Evolutionary conservation across 2,113 vertebrate species (phyloP), one percentile per base, ranked within the genome.

Genomic region (Condylura cristata): DNA sequence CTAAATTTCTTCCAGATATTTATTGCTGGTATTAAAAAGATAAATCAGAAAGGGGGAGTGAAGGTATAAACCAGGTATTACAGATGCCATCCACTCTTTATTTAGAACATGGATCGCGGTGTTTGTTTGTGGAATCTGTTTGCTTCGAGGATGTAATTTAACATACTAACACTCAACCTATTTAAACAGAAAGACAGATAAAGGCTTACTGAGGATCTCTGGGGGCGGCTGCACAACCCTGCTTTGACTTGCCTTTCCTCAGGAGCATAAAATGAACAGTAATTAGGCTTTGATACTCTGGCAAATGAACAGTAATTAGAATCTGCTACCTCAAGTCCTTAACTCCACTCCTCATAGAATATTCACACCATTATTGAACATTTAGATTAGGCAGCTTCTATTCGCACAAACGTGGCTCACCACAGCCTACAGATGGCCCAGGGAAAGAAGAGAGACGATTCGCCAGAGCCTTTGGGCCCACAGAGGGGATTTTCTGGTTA

Each of bases 231-330:
- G 98, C 98, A 98, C 99, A 99, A 98, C 99, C 99, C 99, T 99
- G 99, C 99, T 99, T 99, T 99, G 99, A 99, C 99, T 99, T 98
- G 98, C 98, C 98, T 99, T 99, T 99, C 98, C 99, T 99, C 99
- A 98, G 98, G 99, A 99, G 99, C 98, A 99, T 99, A 99, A 99
- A 99, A 99, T 99, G 99, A 99, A 99, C 99, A 99, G 99, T 99
- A 99, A 99, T 99, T 99, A 99, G 99, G 99, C 99, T 99, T 99
- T 99, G 99, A 99, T 99, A 99, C 99, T 99, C 99, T 99, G 99
- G 99, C 99, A 99, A 99, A 99, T 99, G 99, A 99, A 99, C 99
- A 99, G 99, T 99, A 99, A 99, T 99, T 99, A 99, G 99, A 99
- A 99, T 99, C 99, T 99, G 99, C 98, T 98, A 99, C 99, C 98